phyloP scores from a whole-genome alignment of 2,797 vertebrate genomes.

The Enteromius anoplus region DNA sequence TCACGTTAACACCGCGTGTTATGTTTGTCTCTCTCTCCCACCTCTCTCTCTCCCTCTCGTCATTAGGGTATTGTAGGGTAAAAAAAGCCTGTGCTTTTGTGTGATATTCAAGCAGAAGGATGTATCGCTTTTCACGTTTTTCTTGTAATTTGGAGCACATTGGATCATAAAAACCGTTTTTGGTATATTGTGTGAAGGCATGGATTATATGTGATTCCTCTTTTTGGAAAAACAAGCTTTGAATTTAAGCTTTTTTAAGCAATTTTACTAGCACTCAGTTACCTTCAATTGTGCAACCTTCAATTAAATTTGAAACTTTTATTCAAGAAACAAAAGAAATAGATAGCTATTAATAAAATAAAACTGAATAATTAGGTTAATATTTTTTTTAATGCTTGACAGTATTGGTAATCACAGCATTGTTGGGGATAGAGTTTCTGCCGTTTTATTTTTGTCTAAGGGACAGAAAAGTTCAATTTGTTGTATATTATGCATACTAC shows the following conservation, averaged over 20 bases:
- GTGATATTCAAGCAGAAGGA: background rate
- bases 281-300: no score
- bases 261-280: background rate
- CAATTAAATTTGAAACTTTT: background rate
- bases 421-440: background rate
- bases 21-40: background rate
- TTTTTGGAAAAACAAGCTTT: background rate
- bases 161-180: background rate
- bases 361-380: background rate
- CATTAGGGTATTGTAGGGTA: background rate
- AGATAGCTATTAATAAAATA: background rate
- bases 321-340: background rate
- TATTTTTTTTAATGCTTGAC: background rate
- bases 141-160: background rate
- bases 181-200: background rate
- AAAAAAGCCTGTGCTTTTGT: background rate
- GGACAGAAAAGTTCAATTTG: background rate
- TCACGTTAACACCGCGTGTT: background rate
- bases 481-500: background rate
- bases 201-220: background rate
- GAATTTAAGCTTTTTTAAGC: background rate
- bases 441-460: background rate
- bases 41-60: conserved; percentile 7
- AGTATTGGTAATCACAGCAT: background rate
- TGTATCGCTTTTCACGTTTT: background rate